Evolutionary conservation across 1,140 invertebrate genomes (phyloP), one percentile per base, ranked within the genome.

Genomic region (Tetragonula clypearis): DNA sequence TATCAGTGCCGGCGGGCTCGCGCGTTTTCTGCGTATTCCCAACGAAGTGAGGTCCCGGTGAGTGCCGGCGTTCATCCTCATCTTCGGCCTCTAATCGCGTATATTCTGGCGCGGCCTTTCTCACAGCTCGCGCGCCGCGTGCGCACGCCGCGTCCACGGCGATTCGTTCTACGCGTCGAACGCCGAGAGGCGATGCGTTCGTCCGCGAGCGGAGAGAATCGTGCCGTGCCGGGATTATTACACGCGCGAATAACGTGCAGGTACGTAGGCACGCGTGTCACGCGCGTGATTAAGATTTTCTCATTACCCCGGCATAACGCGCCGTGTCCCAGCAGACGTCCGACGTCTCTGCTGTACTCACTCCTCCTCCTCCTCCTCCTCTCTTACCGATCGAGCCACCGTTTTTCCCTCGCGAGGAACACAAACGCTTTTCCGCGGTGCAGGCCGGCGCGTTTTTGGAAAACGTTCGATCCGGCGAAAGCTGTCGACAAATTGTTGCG

Each of bases 81-180:
- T 84, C 80, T 72, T 55, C 56, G 85, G 79, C 41, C 82, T 71
- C 75, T 87, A 87, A 85, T 85, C 85, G 81, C 60, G 74, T 65
- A 68, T 89, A 68, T 89, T 78, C 68, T 79, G 69, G 81, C 88
- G 77, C 84, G 88, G 86, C 82, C 86, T 90, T 90, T 90, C 88
- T 90, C 89, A 90, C 88, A 90, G 58, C 30, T 78, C 71, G 80
- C 72, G n/a, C 49, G 17, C 41, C 41, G 53, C 49, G 73, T 55
- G 72, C 72, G 55, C 72, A 71, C 79, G 53, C 81, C 30, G 60
- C 81, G 75, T 77, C 77, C 73, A 78, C 65, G 77, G 71, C 79
- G 88, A 87, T 90, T 90, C 80, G 88, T 90, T 90, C 86, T 83
- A 82, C 83, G 69, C 80, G 73, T 85, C 88, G 82, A 72, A 78